Conservation (phyloP, 2,888 invertebrate species). For the Diabrotica balteata region DNA sequence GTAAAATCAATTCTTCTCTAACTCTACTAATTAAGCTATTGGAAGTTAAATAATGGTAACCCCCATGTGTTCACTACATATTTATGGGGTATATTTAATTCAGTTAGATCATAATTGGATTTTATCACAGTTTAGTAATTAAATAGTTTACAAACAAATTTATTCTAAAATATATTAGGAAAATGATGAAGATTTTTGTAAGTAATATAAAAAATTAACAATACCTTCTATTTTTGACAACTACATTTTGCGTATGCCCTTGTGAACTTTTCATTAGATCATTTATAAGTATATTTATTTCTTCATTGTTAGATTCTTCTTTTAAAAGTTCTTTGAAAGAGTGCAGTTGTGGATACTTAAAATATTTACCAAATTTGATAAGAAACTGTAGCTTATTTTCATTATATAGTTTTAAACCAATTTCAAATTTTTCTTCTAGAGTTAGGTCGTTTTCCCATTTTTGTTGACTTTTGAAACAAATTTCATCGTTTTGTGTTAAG, state of each 20-base stretch:
- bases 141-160: too few species aligned
- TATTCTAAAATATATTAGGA: too few species aligned
- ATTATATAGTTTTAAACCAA: slow-evolving; percentile 70
- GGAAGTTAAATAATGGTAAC: too few species aligned
- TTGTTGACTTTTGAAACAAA: slow-evolving; percentile 84
- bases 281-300: slow-evolving; percentile 70
- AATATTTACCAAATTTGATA: slow-evolving; percentile 76
- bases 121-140: too few species aligned
- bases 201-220: neutral
- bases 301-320: slow-evolving; percentile 60
- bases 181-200: too few species aligned
- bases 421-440: slow-evolving; percentile 71
- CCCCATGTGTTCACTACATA: too few species aligned
- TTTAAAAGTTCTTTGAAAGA: slow-evolving; percentile 67
- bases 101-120: too few species aligned
- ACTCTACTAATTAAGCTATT: too few species aligned
- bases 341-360: slow-evolving; percentile 72
- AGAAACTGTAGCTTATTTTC: slow-evolving; percentile 77
- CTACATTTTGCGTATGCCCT: slow-evolving; percentile 64
- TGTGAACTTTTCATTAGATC: slow-evolving; percentile 62
- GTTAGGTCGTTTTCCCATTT: slow-evolving; percentile 78
- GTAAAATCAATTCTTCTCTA: too few species aligned
- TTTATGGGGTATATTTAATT: too few species aligned
- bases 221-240: slow-evolving; percentile 71
- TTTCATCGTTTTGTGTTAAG: slow-evolving; percentile 67